phyloP scores from a whole-genome alignment of 2,113 vertebrate species.

The Brachypteracias leptosomus region DNA sequence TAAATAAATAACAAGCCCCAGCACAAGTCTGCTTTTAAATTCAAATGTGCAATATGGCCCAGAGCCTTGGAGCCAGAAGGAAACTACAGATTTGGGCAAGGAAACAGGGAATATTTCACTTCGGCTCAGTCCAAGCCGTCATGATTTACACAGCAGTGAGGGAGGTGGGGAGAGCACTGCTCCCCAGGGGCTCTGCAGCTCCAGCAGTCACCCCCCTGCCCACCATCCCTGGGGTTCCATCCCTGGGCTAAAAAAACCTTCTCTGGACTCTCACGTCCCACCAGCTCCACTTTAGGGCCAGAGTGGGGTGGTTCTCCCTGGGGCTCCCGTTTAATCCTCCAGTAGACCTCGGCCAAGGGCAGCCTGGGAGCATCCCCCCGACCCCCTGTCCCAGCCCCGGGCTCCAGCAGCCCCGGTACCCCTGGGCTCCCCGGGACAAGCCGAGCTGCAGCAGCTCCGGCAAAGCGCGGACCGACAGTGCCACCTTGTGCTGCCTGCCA shows the following conservation, averaged over 20 bases:
- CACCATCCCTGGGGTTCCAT: neutral
- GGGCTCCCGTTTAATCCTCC: neutral
- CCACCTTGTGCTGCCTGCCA: slow-evolving; percentile 9
- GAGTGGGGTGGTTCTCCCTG: fast-evolving
- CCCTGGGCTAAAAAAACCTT: neutral
- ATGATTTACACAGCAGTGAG: slow-evolving; percentile 5
- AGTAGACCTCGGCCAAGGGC: neutral
- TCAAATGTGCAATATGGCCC: slow-evolving; percentile 69
- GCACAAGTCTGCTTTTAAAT: slow-evolving; percentile 61
- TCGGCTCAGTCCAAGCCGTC: slow-evolving; percentile 42
- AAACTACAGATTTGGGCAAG: slow-evolving; percentile 64
- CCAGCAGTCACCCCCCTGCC: neutral
- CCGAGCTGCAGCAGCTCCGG: neutral
- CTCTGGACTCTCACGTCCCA: neutral
- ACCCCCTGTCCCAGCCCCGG: neutral
- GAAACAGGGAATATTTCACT: slow-evolving; percentile 60
- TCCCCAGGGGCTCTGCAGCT: neutral
- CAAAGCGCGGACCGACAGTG: slow-evolving; percentile 35
- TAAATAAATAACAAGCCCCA: slow-evolving; percentile 47
- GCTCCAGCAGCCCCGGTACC: neutral
- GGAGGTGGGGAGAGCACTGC: neutral
- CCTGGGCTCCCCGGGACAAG: neutral
- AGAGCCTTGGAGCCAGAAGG: slow-evolving; percentile 52
- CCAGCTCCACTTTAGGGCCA: neutral
- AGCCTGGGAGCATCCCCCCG: neutral